phyloP scores from a whole-genome alignment of 2,888 invertebrate species.

The Synanthedon vespiformis region DNA sequence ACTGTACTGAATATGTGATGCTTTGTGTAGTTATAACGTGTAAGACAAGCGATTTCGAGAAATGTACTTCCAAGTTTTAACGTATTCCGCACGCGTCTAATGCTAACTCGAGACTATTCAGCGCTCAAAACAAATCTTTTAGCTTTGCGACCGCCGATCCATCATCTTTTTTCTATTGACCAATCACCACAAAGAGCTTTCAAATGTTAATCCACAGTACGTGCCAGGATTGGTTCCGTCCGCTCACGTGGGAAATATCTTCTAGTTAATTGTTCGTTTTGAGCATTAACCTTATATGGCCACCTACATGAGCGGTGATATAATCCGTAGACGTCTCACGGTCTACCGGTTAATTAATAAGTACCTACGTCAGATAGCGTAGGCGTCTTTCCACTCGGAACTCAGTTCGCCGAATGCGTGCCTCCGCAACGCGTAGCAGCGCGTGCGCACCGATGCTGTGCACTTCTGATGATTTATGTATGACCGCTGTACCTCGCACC shows the following conservation, averaged over 20 bases:
- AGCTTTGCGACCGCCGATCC: constrained; percentile 54
- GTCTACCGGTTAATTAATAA: constrained; percentile 16
- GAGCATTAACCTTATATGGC: constrained; percentile 67
- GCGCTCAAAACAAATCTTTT: constrained; percentile 61
- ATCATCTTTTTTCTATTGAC: constrained; percentile 64
- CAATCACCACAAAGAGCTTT: constrained; percentile 61
- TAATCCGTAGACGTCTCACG: constrained; percentile 52
- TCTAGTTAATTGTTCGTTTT: constrained; percentile 24
- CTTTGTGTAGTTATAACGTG: constrained; percentile 18
- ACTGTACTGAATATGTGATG: constrained; percentile 1
- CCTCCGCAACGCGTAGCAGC: constrained; percentile 5
- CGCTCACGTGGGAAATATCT: constrained; percentile 50
- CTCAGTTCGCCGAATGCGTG: constrained; percentile 3
- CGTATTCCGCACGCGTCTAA: constrained; percentile 56
- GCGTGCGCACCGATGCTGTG: constrained; percentile 27
- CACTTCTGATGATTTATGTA: constrained; percentile 58
- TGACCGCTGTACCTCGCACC: constrained; percentile 37
- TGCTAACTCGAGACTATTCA: constrained; percentile 56
- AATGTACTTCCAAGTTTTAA: constrained; percentile 30
- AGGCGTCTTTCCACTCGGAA: constrained; percentile 50
- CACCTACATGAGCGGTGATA: constrained; percentile 65
- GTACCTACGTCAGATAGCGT: constrained; percentile 24
- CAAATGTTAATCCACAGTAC: constrained; percentile 63
- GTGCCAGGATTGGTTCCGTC: constrained; percentile 61
- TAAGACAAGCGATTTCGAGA: constrained; percentile 18